Percentiles rank a stretch among this genome's conserved stretches.
Conservation (phyloP, 2,888 invertebrate species). For the Stenoptilia bipunctidactyla region DNA sequence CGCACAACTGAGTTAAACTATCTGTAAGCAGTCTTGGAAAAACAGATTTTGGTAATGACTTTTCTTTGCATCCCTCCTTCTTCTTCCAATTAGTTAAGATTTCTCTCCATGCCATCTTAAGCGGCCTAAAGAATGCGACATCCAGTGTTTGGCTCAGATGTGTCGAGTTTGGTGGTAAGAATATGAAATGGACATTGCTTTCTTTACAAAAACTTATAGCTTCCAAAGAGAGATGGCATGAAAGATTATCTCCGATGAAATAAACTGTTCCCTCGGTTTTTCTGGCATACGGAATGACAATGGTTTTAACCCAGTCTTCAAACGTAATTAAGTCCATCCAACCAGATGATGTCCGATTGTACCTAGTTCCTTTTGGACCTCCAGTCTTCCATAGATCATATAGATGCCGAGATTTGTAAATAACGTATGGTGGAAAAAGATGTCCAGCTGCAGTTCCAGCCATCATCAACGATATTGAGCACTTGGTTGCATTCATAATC, state of each 20-base stretch:
- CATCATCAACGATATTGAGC: constrained; percentile 13
- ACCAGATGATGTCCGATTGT: constrained; percentile 16
- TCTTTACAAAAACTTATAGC: constrained; percentile 20
- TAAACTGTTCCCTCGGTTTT: constrained; percentile 19
- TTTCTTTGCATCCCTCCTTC: background rate
- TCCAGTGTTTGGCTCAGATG: constrained; percentile 24
- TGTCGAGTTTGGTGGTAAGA: constrained; percentile 23
- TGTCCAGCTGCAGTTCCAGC: constrained; percentile 10
- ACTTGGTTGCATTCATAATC: constrained; percentile 9
- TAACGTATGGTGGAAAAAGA: constrained; percentile 10
- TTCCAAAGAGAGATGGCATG: constrained; percentile 15
- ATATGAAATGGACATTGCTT: constrained; percentile 23
- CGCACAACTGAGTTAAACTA: too few relatives aligned
- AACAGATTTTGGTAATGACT: background rate
- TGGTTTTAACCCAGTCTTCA: constrained; percentile 16
- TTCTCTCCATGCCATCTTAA: constrained; percentile 20
- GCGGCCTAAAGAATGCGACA: constrained; percentile 20
- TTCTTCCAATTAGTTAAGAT: background rate
- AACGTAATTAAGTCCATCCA: constrained; percentile 17
- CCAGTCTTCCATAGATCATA: background rate
- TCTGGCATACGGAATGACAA: constrained; percentile 14
- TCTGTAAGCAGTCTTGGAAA: background rate
- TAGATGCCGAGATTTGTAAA: constrained; percentile 12
- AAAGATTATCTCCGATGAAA: constrained; percentile 13
- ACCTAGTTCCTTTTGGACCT: constrained; percentile 14